Percentiles rank a stretch among this genome's conserved stretches.
Conservation (phyloP, 1,140 invertebrate genomes). For the Aphis craccivora region DNA sequence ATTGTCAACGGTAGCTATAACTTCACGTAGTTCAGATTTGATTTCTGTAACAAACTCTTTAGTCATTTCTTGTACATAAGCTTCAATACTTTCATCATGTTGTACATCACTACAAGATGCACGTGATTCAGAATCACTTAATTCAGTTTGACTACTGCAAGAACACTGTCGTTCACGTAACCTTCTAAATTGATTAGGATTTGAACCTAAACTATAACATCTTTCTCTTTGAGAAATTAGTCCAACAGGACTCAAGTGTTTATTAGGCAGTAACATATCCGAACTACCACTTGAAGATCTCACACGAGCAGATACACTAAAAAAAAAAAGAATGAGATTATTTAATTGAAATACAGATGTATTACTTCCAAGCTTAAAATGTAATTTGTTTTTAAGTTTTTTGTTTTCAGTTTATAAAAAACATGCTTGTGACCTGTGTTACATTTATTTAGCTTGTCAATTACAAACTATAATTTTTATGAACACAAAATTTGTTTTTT, state of each 20-base stretch:
- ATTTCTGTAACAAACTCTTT: conserved; percentile 81
- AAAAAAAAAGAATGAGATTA: background rate
- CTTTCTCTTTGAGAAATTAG: conserved; percentile 63
- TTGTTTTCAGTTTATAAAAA: too few species aligned
- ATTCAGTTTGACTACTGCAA: conserved; percentile 76
- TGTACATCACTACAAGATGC: conserved; percentile 62
- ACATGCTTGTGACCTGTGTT: background rate
- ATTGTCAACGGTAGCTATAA: conserved; percentile 80
- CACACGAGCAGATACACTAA: conserved; percentile 63
- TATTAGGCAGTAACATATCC: conserved; percentile 26
- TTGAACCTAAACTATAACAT: conserved; percentile 71
- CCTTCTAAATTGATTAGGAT: conserved; percentile 64
- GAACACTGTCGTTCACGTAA: conserved; percentile 69
- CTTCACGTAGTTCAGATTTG: conserved; percentile 80
- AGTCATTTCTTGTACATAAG: conserved; percentile 78
- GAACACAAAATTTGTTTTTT: background rate
- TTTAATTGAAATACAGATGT: background rate
- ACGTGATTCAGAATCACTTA: conserved; percentile 62
- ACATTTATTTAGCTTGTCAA: background rate
- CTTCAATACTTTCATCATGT: conserved; percentile 69
- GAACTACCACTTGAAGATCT: conserved; percentile 62
- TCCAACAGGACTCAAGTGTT: conserved; percentile 46
- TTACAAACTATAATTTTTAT: background rate
- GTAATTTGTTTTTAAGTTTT: background rate
- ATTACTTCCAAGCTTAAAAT: background rate